phyloP scores from a whole-genome alignment of 2,888 invertebrate species.

The Anodontia alba region DNA sequence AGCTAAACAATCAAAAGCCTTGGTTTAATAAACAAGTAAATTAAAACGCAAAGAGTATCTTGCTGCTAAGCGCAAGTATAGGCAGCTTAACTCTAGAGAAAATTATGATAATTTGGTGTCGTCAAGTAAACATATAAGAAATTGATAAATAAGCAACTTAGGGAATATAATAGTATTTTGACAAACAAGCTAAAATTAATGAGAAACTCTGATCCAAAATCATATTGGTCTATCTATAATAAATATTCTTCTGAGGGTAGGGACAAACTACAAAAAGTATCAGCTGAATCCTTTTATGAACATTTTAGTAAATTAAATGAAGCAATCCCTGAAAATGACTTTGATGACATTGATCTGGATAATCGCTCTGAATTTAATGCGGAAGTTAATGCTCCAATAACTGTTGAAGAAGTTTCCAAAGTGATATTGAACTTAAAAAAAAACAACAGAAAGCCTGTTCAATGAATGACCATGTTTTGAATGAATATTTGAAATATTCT shows the following conservation, averaged over 20 bases:
- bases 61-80: background rate
- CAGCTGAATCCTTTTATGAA: constrained; percentile 6
- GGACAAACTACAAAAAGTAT: constrained; percentile 2
- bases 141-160: background rate
- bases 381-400: constrained; percentile 4
- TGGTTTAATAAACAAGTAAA: constrained; percentile 14
- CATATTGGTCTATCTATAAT: constrained; percentile 14
- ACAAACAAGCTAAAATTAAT: background rate
- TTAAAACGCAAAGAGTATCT: background rate
- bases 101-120: constrained; percentile 2
- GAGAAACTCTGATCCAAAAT: constrained; percentile 12
- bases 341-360: constrained; percentile 1
- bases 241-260: constrained; percentile 6
- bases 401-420: background rate
- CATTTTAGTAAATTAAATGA: constrained; percentile 16
- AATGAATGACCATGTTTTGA: background rate
- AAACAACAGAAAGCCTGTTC: constrained; percentile 11
- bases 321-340: background rate
- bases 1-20: background rate
- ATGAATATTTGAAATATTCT: constrained; percentile 12
- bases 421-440: constrained; percentile 3
- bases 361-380: background rate
- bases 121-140: background rate
- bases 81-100: background rate
- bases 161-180: background rate